Percentiles rank a stretch among this genome's conserved stretches.
phyloP scores from a whole-genome alignment of 92 coral and sea anemone genomes.

The Palythoa heliodiscus region DNA sequence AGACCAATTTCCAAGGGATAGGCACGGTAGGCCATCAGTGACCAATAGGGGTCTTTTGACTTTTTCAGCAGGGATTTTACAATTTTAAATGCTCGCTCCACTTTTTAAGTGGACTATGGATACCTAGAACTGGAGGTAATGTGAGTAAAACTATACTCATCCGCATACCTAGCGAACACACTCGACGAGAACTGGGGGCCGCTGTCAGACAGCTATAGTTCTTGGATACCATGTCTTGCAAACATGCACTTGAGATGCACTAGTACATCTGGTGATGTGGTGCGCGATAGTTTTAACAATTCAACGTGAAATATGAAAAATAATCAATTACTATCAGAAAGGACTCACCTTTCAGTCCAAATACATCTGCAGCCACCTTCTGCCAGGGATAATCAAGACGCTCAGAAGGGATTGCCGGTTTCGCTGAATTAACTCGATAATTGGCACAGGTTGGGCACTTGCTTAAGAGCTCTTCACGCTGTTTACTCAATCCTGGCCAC shows the following conservation, averaged over 20 bases:
- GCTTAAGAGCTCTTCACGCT: not conserved
- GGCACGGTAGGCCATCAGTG: conserved; percentile 48
- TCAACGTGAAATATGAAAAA: not conserved
- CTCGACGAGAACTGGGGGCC: conserved; percentile 31
- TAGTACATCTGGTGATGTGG: not conserved
- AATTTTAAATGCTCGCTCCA: conserved; percentile 39
- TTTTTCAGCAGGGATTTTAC: too few relatives aligned
- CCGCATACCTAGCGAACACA: conserved; percentile 37
- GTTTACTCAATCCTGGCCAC: conserved; percentile 51
- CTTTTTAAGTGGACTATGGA: conserved; percentile 51
- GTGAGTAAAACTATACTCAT: conserved; percentile 22
- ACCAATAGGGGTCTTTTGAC: conserved; percentile 27
- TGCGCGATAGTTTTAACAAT: conserved; percentile 18
- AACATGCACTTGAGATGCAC: too few relatives aligned
- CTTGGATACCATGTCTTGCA: conserved; percentile 43
- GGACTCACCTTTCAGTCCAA: conserved; percentile 44
- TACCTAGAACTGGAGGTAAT: conserved; percentile 13
- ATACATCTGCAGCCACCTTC: conserved; percentile 56
- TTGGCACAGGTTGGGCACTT: not conserved
- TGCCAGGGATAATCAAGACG: conserved; percentile 64
- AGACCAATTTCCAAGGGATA: conserved; percentile 40
- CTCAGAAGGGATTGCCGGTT: conserved; percentile 50
- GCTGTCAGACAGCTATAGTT: conserved; percentile 33
- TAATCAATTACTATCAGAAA: conserved; percentile 22
- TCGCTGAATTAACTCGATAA: not conserved